These are phyloP conservation scores for Tragopan temminckii DNA, from an alignment of 2,797 vertebrate species.

Conservation along the genomic window DNA sequence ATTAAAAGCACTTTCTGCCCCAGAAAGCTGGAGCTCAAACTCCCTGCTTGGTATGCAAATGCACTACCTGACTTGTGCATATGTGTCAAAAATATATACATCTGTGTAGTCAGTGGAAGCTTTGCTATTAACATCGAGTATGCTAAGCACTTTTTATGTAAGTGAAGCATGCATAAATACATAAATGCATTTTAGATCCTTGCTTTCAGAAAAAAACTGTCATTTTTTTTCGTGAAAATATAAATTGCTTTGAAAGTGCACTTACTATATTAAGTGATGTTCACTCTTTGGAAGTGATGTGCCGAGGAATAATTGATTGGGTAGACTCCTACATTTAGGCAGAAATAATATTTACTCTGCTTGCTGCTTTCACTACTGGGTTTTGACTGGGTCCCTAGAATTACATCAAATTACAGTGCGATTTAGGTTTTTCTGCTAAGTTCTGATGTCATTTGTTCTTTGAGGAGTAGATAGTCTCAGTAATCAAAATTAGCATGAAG, in stretches of 20 bases:
- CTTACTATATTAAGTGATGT: constrained; percentile 17
- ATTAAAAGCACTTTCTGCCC: constrained; percentile 38
- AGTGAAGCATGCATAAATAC: constrained; percentile 45
- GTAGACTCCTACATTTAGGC: background rate
- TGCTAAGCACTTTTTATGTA: constrained; percentile 19
- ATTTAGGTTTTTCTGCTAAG: background rate
- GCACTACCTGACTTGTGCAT: constrained; percentile 47
- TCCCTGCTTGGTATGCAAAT: constrained; percentile 58
- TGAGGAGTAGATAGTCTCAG: background rate
- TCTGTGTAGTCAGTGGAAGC: constrained; percentile 14
- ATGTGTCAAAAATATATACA: constrained; percentile 52
- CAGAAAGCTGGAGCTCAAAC: constrained; percentile 36
- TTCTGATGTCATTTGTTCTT: background rate
- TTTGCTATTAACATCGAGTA: constrained; percentile 45
- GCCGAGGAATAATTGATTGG: background rate
- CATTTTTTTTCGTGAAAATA: constrained; percentile 48
- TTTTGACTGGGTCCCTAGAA: background rate
- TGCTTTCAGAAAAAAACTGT: background rate
- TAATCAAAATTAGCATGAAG: background rate
- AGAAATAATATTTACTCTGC: constrained; percentile 14
- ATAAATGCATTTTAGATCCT: constrained; percentile 39
- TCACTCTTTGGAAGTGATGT: background rate
- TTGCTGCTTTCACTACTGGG: background rate
- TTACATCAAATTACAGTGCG: background rate
- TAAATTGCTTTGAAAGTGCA: constrained; percentile 13